Percentiles rank a stretch among this genome's conserved stretches.
Conservation (phyloP, 2,113 vertebrate species). For the Chaetops frenatus region DNA sequence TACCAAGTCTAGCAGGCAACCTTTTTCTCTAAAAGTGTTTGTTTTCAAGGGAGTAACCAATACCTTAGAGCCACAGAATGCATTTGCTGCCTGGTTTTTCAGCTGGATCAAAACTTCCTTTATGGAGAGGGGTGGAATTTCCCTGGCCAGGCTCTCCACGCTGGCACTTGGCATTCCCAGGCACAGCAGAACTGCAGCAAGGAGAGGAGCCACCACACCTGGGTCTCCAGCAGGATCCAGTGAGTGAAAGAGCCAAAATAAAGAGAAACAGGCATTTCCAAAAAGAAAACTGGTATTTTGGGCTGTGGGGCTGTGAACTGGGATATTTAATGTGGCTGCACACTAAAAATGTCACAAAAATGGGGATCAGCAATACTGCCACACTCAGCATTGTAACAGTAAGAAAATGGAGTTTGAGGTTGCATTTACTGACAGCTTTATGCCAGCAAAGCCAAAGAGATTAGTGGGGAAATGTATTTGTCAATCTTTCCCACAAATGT, state of each 20-base stretch:
- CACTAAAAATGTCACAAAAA: rapidly evolving
- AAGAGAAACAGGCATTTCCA: background rate
- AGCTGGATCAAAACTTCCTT: background rate
- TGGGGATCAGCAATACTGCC: background rate
- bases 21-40: background rate
- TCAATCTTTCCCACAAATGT: background rate
- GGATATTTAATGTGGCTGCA: background rate
- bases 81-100: background rate
- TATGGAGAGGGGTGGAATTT: background rate
- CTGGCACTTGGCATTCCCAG: background rate
- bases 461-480: background rate
- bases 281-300: rapidly evolving
- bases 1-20: background rate
- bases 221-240: background rate
- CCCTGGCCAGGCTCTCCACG: background rate
- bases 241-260: rapidly evolving
- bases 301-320: background rate
- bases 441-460: background rate
- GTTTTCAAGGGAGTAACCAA: background rate
- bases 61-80: background rate
- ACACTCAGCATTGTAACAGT: background rate
- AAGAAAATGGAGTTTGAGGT: background rate
- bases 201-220: background rate
- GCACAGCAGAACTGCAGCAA: background rate
- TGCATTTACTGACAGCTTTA: background rate